Evolutionary conservation across 1,140 invertebrate genomes (phyloP).

Genomic region (Drosophila pachea): DNA sequence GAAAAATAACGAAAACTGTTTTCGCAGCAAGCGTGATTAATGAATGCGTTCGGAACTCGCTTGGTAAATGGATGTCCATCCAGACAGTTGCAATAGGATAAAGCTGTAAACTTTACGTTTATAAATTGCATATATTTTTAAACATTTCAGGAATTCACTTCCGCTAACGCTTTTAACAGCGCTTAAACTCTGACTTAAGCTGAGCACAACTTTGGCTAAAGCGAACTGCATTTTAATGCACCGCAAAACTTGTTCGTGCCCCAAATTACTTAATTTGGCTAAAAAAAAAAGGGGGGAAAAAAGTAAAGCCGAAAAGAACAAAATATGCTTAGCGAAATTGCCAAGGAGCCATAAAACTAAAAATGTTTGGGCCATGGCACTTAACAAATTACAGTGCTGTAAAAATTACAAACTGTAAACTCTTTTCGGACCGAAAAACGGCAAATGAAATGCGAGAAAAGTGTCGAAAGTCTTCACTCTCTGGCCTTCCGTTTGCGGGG

Average conservation of each 20-base stretch:
- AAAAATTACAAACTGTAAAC: slow-evolving; percentile 74
- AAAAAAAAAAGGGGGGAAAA: slow-evolving; percentile 1
- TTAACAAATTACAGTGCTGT: slow-evolving; percentile 71
- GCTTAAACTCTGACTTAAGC: slow-evolving; percentile 1
- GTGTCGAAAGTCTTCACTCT: not conserved
- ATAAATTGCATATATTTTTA: too few relatives aligned
- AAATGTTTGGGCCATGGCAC: slow-evolving; percentile 40
- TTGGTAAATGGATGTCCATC: too few relatives aligned
- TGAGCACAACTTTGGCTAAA: not conserved
- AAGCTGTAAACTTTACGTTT: too few relatives aligned
- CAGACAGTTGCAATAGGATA: too few relatives aligned
- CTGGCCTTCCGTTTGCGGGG: not conserved
- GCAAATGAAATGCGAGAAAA: slow-evolving; percentile 48
- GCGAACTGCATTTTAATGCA: not conserved
- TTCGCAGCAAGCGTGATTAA: too few relatives aligned
- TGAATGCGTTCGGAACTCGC: too few relatives aligned
- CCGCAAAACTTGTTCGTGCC: slow-evolving; percentile 26
- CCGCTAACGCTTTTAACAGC: too few relatives aligned
- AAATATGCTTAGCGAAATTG: slow-evolving; percentile 10
- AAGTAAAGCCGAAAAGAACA: not conserved
- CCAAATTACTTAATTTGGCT: slow-evolving; percentile 67
- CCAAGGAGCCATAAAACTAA: slow-evolving; percentile 14
- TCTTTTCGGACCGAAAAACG: slow-evolving; percentile 39
- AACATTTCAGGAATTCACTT: too few relatives aligned
- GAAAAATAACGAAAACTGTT: too few relatives aligned